phyloP scores from a whole-genome alignment of 2,888 invertebrate species.

The Ophion ellenae region DNA sequence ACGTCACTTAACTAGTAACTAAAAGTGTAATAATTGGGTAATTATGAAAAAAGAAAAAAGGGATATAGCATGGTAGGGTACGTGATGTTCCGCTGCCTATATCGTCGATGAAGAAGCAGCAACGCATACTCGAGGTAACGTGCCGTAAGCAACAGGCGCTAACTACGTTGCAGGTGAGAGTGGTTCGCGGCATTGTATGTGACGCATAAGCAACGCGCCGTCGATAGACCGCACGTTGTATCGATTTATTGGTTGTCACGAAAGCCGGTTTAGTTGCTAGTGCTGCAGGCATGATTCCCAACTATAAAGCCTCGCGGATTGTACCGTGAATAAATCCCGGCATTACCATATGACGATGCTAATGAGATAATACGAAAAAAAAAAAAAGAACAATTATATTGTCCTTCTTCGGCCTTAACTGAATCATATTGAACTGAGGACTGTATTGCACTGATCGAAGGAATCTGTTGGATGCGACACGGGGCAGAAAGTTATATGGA shows the following conservation, averaged over 20 bases:
- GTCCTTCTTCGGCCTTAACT: slow-evolving; percentile 32
- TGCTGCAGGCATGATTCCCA: slow-evolving; percentile 27
- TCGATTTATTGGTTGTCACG: slow-evolving; percentile 64
- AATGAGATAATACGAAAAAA: slow-evolving; percentile 22
- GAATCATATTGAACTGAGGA: neutral
- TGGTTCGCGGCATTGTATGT: slow-evolving; percentile 61
- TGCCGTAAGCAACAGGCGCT: slow-evolving; percentile 55
- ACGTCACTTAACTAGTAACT: no score
- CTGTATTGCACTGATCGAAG: neutral
- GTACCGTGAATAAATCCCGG: slow-evolving; percentile 47
- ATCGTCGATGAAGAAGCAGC: slow-evolving; percentile 6
- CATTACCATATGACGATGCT: slow-evolving; percentile 49
- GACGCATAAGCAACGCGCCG: slow-evolving; percentile 59
- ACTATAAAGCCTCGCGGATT: slow-evolving; percentile 37
- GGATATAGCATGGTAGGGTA: neutral
- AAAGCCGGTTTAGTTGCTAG: slow-evolving; percentile 44
- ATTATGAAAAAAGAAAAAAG: neutral
- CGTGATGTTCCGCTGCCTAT: neutral
- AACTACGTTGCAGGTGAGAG: slow-evolving; percentile 66
- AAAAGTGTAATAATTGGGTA: no score
- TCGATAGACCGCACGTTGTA: slow-evolving; percentile 52
- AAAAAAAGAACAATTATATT: slow-evolving; percentile 42
- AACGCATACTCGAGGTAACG: neutral
- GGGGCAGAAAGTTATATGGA: neutral
- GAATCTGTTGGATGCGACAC: neutral